Conservation (phyloP, 2,113 vertebrate species). For the Neodontobutis hainanensis region DNA sequence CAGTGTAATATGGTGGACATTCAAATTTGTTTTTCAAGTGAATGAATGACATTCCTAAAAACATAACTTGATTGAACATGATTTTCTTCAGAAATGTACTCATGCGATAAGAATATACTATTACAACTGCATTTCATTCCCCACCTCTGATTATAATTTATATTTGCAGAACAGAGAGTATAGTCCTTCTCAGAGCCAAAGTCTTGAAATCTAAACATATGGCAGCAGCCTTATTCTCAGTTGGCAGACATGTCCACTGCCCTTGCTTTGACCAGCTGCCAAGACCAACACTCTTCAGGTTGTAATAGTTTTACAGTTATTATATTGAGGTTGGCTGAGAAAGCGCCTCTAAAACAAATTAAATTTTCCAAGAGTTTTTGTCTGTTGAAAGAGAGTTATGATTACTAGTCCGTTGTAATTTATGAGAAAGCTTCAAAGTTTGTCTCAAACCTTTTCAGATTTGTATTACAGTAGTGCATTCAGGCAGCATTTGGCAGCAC, state of each 20-base stretch:
- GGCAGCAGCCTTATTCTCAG: conserved; percentile 43
- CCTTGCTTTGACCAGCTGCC: conserved; percentile 61
- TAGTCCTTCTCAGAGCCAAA: conserved; percentile 35
- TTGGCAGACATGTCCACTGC: conserved; percentile 56
- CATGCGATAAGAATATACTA: no score
- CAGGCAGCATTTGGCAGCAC: neutral
- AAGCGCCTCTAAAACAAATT: conserved; percentile 58
- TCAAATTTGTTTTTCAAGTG: no score
- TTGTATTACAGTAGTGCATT: conserved; percentile 23
- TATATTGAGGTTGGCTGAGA: conserved; percentile 74
- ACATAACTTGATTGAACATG: no score
- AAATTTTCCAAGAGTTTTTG: conserved; percentile 68
- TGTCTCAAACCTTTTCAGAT: conserved; percentile 32
- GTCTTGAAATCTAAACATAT: conserved; percentile 60
- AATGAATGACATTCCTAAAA: no score
- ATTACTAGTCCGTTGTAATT: conserved; percentile 57
- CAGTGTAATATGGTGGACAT: no score
- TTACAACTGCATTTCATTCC: no score
- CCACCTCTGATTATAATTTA: no score
- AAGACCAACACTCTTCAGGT: conserved; percentile 77
- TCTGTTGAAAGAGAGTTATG: conserved; percentile 56
- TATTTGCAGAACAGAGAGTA: conserved; percentile 36
- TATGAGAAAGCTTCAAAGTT: conserved; percentile 66
- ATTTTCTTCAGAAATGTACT: no score
- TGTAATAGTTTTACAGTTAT: conserved; percentile 79